A percentile compares a stretch with the other conserved stretches of the same genome.
Evolutionary conservation across 2,888 invertebrate species (phyloP).

Genomic region (Helicoverpa assulta): DNA sequence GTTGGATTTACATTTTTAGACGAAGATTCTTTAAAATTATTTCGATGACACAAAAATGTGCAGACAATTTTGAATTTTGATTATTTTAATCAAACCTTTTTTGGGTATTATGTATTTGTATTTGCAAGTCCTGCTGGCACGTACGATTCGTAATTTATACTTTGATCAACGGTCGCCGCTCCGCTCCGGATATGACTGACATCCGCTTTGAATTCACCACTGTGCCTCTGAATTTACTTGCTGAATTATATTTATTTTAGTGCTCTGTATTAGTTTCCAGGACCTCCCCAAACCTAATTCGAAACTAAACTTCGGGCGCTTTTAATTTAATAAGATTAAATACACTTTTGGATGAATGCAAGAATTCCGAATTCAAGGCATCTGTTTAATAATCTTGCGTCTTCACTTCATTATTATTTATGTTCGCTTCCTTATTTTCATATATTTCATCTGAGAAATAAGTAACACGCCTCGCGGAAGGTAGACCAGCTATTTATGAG

Average conservation of each 20-base stretch:
- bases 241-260: conserved; percentile 29
- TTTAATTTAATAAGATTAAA: neutral
- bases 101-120: neutral
- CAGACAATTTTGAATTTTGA: conserved; percentile 1
- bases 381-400: neutral
- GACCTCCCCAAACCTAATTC: neutral
- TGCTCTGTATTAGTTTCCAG: conserved; percentile 3
- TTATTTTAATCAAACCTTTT: conserved; percentile 1
- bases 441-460: conserved; percentile 13
- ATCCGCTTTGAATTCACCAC: conserved; percentile 67
- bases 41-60: neutral
- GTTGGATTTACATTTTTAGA: conserved; percentile 12
- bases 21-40: neutral
- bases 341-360: neutral
- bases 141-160: conserved; percentile 72
- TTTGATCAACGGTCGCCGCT: conserved; percentile 74
- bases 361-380: neutral
- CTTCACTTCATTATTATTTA: neutral
- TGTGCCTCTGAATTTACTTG: conserved; percentile 53
- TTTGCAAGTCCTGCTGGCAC: conserved; percentile 28
- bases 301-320: too few relatives aligned
- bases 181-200: conserved; percentile 74
- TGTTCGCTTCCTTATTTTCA: neutral
- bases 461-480: conserved; percentile 26
- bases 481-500: conserved; percentile 45